Evolutionary conservation across 2,888 invertebrate genomes (phyloP).

Genomic region (Cylloceria caligata): DNA sequence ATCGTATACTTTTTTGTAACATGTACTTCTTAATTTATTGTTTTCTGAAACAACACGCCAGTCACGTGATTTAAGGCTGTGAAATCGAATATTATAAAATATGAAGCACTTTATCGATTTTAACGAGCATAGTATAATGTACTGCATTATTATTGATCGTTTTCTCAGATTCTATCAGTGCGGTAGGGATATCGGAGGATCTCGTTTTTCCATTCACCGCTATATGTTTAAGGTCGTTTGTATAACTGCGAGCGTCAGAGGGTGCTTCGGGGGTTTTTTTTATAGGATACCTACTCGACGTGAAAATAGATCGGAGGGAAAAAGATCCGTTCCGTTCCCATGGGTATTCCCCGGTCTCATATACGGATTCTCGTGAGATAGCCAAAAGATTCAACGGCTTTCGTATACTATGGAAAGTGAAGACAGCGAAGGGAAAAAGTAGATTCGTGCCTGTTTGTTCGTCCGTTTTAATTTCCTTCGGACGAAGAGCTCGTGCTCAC

Average conservation of each 20-base stretch:
- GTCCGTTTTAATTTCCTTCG: neutral
- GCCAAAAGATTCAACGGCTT: neutral
- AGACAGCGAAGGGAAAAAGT: neutral
- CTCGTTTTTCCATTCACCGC: constrained; percentile 12
- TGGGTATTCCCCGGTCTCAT: neutral
- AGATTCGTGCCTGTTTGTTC: neutral
- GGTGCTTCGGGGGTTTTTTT: too few relatives aligned
- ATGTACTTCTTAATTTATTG: too few relatives aligned
- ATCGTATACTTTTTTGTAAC: too few relatives aligned
- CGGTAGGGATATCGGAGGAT: constrained; percentile 5
- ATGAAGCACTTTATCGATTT: neutral
- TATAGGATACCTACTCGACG: neutral
- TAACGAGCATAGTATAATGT: neutral
- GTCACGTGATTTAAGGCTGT: too few relatives aligned
- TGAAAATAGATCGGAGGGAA: neutral
- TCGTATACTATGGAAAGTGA: neutral
- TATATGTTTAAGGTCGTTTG: constrained; percentile 26
- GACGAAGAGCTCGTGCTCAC: neutral
- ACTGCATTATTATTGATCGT: constrained; percentile 22
- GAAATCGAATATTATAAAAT: neutral
- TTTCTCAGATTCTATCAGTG: constrained; percentile 11
- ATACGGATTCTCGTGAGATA: neutral
- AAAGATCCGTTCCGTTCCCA: constrained; percentile 4
- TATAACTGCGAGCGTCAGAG: too few relatives aligned
- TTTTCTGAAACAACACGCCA: too few relatives aligned